Base-by-base conservation (phyloP, 1,140 invertebrate species). In the Episyrphus balteatus region DNA sequence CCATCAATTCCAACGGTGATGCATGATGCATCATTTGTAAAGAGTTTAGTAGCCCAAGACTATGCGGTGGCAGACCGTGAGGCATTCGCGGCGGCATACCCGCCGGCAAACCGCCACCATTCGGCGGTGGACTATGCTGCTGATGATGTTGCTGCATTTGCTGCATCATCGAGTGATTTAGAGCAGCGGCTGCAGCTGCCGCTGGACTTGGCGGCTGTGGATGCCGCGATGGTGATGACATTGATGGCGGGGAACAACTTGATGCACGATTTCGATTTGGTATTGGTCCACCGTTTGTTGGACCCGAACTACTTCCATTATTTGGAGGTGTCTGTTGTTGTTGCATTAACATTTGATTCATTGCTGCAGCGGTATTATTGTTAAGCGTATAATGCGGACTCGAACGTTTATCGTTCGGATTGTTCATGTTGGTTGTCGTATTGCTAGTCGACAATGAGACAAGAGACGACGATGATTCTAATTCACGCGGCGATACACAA, bases 21-120 rank as follows among this genome's bases (percentile, higher is more conserved):
- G 77, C 78, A 61, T 80, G 70, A 60, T 84, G 83, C 77, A 85
- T 80, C 70, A 84, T 84, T 57, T 84, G 83, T 55, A 86, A 70
- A 48, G 84, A 84, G 54, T 83, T 84, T 54, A 87, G 73, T 51
- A 88, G 72, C 2, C 84, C 84, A 42, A 87, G 71, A 15, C 82
- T 83, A 19, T 85, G 85, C 38, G 85, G 86, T 59, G 84, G 84
- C 66, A 86, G 64, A 10, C 71, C 75, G 43, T 79, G 75, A 34
- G 80, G 78, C 56, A 68, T 66, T 1, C 65, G 53, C 11, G 66
- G 66, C 2, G 59, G 57, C 44, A 68, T 15, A 3, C 72, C 59
- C 31, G 70, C 67, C 12, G 62, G 55, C 63, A 73, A 48, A 52
- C 71, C 71, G 3, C 54, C 57, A 8, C 50, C 48, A 31, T 57